A percentile compares a stretch with the other conserved stretches of the same genome.
Conservation (phyloP, 1,140 invertebrate species). For the Diuraphis noxia region DNA sequence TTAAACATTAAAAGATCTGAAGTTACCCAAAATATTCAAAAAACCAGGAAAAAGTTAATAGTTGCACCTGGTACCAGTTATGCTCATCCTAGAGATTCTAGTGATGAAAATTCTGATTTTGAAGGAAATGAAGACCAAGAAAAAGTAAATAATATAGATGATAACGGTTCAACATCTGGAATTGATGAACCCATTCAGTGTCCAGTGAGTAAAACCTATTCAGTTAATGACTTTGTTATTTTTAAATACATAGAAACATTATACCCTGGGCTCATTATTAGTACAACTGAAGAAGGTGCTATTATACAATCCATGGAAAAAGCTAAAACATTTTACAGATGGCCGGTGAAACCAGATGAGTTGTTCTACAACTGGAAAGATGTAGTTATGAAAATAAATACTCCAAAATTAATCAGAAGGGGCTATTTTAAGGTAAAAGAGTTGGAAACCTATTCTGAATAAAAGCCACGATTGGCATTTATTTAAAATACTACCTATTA, state of each 20-base stretch:
- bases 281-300: not conserved
- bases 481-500: too few relatives aligned
- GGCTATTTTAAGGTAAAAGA: not conserved
- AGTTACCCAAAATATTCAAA: not conserved
- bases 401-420: not conserved
- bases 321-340: not conserved
- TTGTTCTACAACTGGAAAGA: not conserved
- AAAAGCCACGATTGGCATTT: not conserved
- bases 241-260: not conserved
- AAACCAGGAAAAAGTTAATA: not conserved
- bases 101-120: not conserved
- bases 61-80: not conserved
- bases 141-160: not conserved
- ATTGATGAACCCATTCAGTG: not conserved
- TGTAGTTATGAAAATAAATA: not conserved
- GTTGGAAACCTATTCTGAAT: not conserved
- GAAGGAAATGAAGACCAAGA: not conserved
- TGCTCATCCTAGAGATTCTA: not conserved
- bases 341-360: not conserved
- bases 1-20: not conserved
- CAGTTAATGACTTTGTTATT: slow-evolving; percentile 3
- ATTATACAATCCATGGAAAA: not conserved
- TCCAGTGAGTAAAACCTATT: not conserved
- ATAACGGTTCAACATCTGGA: not conserved
- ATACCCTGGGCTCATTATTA: not conserved